A percentile compares a stretch with the other conserved stretches of the same genome.
Evolutionary conservation across 2,888 invertebrate genomes (phyloP).

Genomic region (Aphodius sticticus): DNA sequence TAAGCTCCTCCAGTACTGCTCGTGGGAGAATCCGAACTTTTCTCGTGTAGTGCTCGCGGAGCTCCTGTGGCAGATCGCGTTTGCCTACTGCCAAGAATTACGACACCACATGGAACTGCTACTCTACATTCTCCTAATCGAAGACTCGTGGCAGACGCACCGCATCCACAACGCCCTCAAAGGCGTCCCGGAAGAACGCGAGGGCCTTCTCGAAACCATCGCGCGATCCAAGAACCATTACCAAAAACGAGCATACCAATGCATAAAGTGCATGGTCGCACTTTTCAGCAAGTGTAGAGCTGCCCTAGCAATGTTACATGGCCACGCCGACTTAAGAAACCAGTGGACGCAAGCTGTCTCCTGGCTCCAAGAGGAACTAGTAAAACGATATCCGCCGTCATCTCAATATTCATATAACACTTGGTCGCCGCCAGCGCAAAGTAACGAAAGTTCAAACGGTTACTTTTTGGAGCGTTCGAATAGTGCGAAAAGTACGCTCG

Average conservation of each 20-base stretch:
- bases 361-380: slow-evolving; percentile 96
- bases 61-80: slow-evolving; percentile 88
- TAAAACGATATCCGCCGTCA: slow-evolving; percentile 72
- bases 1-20: slow-evolving; percentile 89
- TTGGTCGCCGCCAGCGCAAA: slow-evolving; percentile 94
- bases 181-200: slow-evolving; percentile 86
- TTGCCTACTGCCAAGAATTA: slow-evolving; percentile 93
- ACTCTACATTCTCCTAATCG: slow-evolving; percentile 84
- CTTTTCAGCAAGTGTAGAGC: slow-evolving; percentile 86
- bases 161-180: slow-evolving; percentile 93
- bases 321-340: slow-evolving; percentile 79
- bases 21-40: slow-evolving; percentile 97
- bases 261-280: slow-evolving; percentile 93
- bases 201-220: slow-evolving; percentile 93
- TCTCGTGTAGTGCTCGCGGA: slow-evolving; percentile 89
- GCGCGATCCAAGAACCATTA: slow-evolving; percentile 92
- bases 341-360: slow-evolving; percentile 91
- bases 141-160: slow-evolving; percentile 96
- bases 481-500: slow-evolving; percentile 89
- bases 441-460: slow-evolving; percentile 94
- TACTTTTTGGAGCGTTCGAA: slow-evolving; percentile 94
- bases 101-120: slow-evolving; percentile 91
- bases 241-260: slow-evolving; percentile 96
- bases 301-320: slow-evolving; percentile 81
- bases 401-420: slow-evolving; percentile 86